phyloP scores from a whole-genome alignment of 1,140 invertebrate genomes.

The Schlechtendalia chinensis region DNA sequence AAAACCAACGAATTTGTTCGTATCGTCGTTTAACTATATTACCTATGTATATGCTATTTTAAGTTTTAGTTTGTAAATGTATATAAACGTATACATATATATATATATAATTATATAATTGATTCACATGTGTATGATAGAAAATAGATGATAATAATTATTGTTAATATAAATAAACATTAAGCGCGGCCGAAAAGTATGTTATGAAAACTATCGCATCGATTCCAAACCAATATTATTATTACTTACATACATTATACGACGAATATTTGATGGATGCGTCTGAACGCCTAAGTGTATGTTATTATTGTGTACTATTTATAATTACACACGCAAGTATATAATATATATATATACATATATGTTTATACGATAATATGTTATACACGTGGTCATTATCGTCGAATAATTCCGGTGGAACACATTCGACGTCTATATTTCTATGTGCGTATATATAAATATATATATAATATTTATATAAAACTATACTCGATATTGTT shows the following conservation, averaged over 20 bases:
- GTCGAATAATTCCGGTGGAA: not conserved
- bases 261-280: too few species aligned
- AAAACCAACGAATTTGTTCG: too few species aligned
- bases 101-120: too few species aligned
- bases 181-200: not conserved
- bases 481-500: not conserved
- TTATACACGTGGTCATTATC: too few species aligned
- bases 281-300: too few species aligned
- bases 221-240: not conserved
- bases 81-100: too few species aligned
- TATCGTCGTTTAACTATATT: too few species aligned
- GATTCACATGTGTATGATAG: too few species aligned
- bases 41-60: too few species aligned
- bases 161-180: not conserved
- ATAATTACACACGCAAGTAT: not conserved
- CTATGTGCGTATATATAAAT: not conserved
- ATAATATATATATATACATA: not conserved
- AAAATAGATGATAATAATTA: too few species aligned
- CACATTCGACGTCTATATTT: not conserved
- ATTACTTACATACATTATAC: not conserved
- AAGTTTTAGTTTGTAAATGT: not conserved
- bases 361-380: too few species aligned
- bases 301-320: too few species aligned
- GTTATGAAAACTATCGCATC: not conserved
- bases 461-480: not conserved